Evolutionary conservation across 2,113 vertebrate genomes (phyloP), one percentile per base, ranked within the genome.

Genomic region (Potamarius usumacintae): DNA sequence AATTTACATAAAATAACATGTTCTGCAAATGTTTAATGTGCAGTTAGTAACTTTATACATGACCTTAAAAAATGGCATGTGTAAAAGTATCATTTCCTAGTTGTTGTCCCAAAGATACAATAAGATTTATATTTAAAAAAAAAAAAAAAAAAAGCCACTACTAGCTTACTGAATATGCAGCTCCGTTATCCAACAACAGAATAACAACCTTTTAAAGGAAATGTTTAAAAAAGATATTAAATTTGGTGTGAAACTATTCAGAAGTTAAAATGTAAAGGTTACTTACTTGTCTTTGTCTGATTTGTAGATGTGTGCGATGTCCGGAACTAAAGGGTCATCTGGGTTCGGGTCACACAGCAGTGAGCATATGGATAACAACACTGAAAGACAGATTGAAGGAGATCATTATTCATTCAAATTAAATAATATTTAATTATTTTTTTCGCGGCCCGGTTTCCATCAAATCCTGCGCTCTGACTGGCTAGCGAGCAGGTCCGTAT

Each of bases 321-420:
- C 98, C 89, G 98, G 97, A 92, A 98, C 97, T 93, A 99, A 95
- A 5, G 98, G 98, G 92, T 99, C 97, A 89, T 99, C 98, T 92
- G 98, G 96, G 90, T 99, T 99, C 90, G 98, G 97, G 91, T 99
- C 97, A 92, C 97, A 99, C 89, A 99, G 96, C 94, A 99, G 95
- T 91, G 98, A 99, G 95, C 98, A 99, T 96, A 99, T 99, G 94
- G 97, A 99, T 92, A 99, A 95, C 92, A 99, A 96, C 94, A 99
- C 97, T 99, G 94, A 14, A 88, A 89, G 17, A 83, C 72, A 90
- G 90, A 92, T 90, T 27, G 25, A 71, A n/a, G 4, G 27, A 76
- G 48, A 11, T 0, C 14, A 2, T 74, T 74, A 74, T 22, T 50
- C 42, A 20, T 74, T 74, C 17, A 50, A 3, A 50, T 22, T 50